Evolutionary conservation across 2,797 vertebrate species (phyloP).

Genomic region (Distichodus sexfasciatus): DNA sequence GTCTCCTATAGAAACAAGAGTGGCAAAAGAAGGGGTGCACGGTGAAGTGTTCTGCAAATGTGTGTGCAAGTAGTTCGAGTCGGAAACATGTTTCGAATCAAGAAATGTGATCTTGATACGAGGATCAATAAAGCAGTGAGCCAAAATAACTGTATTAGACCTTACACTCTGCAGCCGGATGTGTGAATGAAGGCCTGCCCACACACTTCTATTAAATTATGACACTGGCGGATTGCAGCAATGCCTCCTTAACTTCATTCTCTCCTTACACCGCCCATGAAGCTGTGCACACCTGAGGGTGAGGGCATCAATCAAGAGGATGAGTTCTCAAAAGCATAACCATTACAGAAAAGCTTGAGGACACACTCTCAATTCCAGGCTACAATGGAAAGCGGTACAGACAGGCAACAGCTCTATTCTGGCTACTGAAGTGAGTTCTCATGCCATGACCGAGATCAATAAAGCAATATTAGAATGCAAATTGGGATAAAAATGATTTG

Average conservation of each 20-base stretch:
- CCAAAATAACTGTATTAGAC: slow-evolving; percentile 3
- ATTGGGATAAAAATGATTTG: background rate
- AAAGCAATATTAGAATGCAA: background rate
- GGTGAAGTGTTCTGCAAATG: background rate
- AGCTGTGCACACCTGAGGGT: background rate
- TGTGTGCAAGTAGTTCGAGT: background rate
- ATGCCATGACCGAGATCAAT: background rate
- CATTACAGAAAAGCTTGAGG: background rate
- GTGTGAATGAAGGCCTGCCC: background rate
- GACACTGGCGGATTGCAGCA: slow-evolving; percentile 1
- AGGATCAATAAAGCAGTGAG: background rate
- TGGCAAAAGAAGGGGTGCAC: no score
- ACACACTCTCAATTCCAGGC: no score
- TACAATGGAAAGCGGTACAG: no score
- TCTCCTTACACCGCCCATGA: background rate
- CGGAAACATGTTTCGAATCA: no score
- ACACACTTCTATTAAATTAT: slow-evolving; percentile 15
- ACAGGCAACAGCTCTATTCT: no score
- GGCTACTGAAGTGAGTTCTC: background rate
- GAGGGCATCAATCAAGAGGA: background rate
- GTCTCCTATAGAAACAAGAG: background rate
- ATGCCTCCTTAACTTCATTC: background rate
- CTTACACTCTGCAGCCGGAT: background rate
- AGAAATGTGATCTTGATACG: background rate
- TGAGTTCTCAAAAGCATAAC: background rate